Evolutionary conservation across 2,888 invertebrate species (phyloP).

Genomic region (Carpatolechia fugitivella): DNA sequence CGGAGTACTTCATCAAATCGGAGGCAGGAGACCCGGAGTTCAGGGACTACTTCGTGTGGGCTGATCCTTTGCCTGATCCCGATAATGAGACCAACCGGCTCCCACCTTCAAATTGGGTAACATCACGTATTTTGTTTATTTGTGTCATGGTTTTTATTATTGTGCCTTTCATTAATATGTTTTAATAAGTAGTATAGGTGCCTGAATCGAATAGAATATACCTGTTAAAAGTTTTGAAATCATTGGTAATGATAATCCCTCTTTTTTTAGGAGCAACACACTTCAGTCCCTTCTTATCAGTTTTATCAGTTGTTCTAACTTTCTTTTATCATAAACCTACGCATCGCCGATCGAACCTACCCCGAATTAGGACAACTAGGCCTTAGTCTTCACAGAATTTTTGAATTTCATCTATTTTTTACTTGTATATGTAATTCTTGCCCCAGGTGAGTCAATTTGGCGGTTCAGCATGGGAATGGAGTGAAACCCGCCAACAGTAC

Average conservation of each 20-base stretch:
- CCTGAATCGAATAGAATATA: no score
- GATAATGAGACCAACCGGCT: conserved; percentile 44
- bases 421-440: neutral
- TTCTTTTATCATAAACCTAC: no score
- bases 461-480: conserved; percentile 85
- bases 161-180: no score
- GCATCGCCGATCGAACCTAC: no score
- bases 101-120: conserved; percentile 78
- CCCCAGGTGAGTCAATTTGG: conserved; percentile 76
- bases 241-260: no score
- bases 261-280: no score
- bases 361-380: no score
- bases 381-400: no score
- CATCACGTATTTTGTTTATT: neutral
- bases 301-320: no score
- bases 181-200: no score
- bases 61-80: conserved; percentile 70
- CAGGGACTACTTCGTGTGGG: conserved; percentile 89
- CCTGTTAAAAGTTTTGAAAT: no score
- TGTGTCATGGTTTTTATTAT: neutral
- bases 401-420: neutral
- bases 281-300: no score
- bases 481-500: conserved; percentile 79
- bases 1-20: conserved; percentile 90
- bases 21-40: conserved; percentile 79